Evolutionary conservation across 1,140 invertebrate species (phyloP).

Genomic region (Aricia agestis): DNA sequence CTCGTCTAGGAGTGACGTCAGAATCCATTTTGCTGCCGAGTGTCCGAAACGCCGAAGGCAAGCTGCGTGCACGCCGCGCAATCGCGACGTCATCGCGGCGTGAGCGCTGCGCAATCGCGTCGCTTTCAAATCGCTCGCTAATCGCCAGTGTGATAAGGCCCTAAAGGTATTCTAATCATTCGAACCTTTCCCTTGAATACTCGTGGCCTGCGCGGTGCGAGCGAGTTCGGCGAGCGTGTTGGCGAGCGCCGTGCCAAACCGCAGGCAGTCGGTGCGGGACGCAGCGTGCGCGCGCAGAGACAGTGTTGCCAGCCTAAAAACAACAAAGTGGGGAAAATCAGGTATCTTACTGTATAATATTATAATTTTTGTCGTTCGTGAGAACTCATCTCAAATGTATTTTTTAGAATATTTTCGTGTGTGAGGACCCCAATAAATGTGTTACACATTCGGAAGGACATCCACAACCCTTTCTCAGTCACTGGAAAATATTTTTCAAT

Average conservation of each 20-base stretch:
- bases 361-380: neutral
- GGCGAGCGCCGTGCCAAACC: conserved; percentile 53
- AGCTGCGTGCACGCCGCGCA: no score
- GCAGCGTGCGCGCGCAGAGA: conserved; percentile 56
- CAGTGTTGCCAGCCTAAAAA: conserved; percentile 52
- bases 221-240: conserved; percentile 65
- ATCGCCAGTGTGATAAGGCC: no score
- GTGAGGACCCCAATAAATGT: no score
- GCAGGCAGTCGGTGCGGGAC: conserved; percentile 48
- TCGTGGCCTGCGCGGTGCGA: conserved; percentile 50
- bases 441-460: neutral
- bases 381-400: no score
- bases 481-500: no score
- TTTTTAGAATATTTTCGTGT: no score
- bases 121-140: no score
- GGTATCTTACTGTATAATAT: neutral
- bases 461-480: neutral
- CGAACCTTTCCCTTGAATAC: conserved; percentile 20
- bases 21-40: no score
- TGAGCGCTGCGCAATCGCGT: no score
- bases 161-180: neutral
- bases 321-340: neutral
- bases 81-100: no score
- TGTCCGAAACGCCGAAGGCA: no score
- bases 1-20: no score